Conservation (phyloP, 1,140 invertebrate species). For the Musca vetustissima region DNA sequence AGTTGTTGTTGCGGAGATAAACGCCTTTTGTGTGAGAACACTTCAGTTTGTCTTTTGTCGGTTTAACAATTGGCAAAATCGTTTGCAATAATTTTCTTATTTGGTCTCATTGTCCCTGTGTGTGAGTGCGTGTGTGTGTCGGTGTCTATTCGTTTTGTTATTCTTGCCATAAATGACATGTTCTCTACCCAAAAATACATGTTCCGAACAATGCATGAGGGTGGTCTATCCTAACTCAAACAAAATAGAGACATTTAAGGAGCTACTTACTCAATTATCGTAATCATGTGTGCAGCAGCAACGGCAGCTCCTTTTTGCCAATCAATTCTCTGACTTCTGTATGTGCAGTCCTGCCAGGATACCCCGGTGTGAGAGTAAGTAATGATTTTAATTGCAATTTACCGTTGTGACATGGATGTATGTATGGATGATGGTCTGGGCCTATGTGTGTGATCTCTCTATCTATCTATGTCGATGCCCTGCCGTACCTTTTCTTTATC, state of each 20-base stretch:
- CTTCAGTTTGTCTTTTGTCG: conserved; percentile 16
- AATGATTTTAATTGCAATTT: conserved; percentile 17
- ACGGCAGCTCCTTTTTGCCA: neutral
- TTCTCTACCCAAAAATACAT: conserved; percentile 3
- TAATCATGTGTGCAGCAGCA: neutral
- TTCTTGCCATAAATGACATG: conserved; percentile 11
- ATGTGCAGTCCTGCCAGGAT: neutral
- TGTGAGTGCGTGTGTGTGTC: no score
- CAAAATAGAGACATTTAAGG: neutral
- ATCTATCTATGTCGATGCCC: no score
- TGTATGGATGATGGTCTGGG: no score
- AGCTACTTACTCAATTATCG: neutral
- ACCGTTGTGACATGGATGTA: conserved; percentile 7
- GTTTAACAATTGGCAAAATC: conserved; percentile 17
- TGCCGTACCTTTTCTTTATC: no score
- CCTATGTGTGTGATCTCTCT: no score
- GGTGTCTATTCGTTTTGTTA: neutral
- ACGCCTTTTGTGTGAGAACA: conserved; percentile 17
- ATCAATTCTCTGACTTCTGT: neutral
- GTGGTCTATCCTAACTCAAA: conserved; percentile 1
- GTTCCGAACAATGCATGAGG: conserved; percentile 21
- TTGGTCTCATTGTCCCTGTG: neutral
- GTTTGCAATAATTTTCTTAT: conserved; percentile 13
- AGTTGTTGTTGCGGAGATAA: neutral
- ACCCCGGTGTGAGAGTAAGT: conserved; percentile 8